A percentile compares a stretch with the other conserved stretches of the same genome.
Evolutionary conservation across 2,113 vertebrate genomes (phyloP).

Genomic region (Sceloporus undulatus): DNA sequence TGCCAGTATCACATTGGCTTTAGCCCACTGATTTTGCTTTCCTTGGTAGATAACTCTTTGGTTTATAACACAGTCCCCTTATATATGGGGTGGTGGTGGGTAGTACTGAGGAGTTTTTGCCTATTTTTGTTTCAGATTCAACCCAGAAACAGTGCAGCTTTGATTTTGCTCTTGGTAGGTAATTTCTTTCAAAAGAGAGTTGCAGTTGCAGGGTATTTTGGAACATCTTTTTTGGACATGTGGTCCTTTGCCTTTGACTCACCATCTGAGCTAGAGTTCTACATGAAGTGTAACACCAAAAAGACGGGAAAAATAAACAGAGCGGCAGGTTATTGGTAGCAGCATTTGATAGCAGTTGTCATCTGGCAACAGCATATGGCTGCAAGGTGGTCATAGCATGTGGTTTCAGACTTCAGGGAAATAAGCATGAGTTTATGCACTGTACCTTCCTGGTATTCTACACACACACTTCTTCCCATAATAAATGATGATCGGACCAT

Average conservation of each 20-base stretch:
- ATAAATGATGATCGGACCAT: conserved; percentile 55
- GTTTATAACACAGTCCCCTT: neutral
- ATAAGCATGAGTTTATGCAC: conserved; percentile 54
- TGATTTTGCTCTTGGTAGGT: neutral
- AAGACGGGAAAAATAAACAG: conserved; percentile 70
- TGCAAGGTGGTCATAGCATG: conserved; percentile 59
- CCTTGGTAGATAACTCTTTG: neutral
- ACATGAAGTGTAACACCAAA: conserved; percentile 28
- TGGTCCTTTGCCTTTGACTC: conserved; percentile 59
- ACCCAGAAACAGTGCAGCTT: neutral
- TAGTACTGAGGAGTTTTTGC: neutral
- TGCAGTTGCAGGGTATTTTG: conserved; percentile 19
- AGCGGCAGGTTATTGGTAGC: conserved; percentile 62
- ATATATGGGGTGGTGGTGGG: neutral
- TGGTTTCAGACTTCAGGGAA: conserved; percentile 31
- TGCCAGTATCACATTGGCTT: neutral
- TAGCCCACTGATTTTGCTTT: no score
- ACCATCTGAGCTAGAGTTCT: conserved; percentile 48
- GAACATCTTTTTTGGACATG: conserved; percentile 3
- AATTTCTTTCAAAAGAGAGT: conserved; percentile 29
- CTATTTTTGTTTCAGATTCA: neutral
- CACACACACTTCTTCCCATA: neutral
- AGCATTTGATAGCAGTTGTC: conserved; percentile 67
- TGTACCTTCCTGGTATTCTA: conserved; percentile 33
- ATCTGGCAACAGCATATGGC: conserved; percentile 68